Evolutionary conservation across 1,140 invertebrate species (phyloP), one percentile per base, ranked within the genome.

Genomic region (Acyrthosiphon pisum): DNA sequence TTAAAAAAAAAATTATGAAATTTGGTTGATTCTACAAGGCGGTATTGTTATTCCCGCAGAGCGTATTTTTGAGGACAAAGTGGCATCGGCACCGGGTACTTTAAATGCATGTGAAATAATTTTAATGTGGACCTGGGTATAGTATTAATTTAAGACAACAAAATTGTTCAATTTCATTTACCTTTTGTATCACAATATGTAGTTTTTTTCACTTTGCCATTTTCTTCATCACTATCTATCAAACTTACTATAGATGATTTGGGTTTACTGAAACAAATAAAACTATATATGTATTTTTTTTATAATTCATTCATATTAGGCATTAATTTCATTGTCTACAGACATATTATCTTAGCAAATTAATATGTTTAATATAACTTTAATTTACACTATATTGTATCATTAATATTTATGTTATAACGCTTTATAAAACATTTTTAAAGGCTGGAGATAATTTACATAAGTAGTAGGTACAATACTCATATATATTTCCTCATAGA

Each of bases 151-250:
- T 18, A n/a, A 35, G 14, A 4, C 6, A 76, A n/a, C 60, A n/a
- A 76, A 76, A 76, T 35, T 46, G 18, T 87, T 87, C 1, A 87
- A 46, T 87, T 87, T 89, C 1, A 89, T 26, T 48, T 37, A 89
- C 87, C 87, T n/a, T 35, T 53, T 53, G 53, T 26, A 89, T 7
- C 50, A 53, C 6, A 22, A 23, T 35, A 89, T 7, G 23, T 56
- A 56, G 35, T 41, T 26, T 56, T 56, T 4, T 37, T 37, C 9
- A 11, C 37, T 89, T 56, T 37, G 2, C 26, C 0, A 92, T 83
- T 35, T 83, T 92, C 91, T 50, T 83, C 91, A 37, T 92, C 91
- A 53, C 91, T 92, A 53, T 92, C 76, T 46, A 92, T 37, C 68
- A 92, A 41, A 92, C 46, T 92, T 14, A 92, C 0, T 37, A 92